phyloP scores from a whole-genome alignment of 2,888 invertebrate genomes.

The Choreutis nemorana region DNA sequence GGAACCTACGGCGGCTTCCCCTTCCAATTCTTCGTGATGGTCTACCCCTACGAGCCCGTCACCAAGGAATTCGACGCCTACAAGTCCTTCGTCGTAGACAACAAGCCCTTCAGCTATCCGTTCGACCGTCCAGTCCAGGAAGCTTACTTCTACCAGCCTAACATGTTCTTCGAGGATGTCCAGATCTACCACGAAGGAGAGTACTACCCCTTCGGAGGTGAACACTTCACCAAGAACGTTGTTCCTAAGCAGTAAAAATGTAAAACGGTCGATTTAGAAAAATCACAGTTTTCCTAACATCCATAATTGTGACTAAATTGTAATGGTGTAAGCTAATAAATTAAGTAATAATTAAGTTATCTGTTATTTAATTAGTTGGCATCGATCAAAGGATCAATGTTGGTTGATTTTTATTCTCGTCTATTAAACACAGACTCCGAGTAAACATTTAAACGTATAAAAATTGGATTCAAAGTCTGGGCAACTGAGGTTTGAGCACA shows the following conservation, averaged over 20 bases:
- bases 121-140: slow-evolving; percentile 61
- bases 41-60: slow-evolving; percentile 58
- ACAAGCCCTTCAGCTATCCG: slow-evolving; percentile 65
- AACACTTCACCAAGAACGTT: slow-evolving; percentile 6
- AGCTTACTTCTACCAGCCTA: slow-evolving; percentile 57
- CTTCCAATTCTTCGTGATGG: slow-evolving; percentile 70
- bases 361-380: no score
- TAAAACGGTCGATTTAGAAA: no score
- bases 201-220: slow-evolving; percentile 24
- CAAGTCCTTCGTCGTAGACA: slow-evolving; percentile 40
- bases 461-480: no score
- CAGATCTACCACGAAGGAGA: slow-evolving; percentile 57
- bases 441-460: no score
- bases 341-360: no score
- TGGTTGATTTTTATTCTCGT: no score
- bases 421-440: no score
- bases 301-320: no score
- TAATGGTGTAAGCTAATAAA: no score
- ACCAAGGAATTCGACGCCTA: slow-evolving; percentile 31
- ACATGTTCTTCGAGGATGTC: slow-evolving; percentile 69
- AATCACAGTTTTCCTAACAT: no score
- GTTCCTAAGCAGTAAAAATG: slow-evolving; percentile 10
- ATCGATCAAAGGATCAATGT: no score
- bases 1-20: slow-evolving; percentile 74
- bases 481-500: no score